Conservation (phyloP, 2,113 vertebrate genomes). For the Xenopus tropicalis region DNA sequence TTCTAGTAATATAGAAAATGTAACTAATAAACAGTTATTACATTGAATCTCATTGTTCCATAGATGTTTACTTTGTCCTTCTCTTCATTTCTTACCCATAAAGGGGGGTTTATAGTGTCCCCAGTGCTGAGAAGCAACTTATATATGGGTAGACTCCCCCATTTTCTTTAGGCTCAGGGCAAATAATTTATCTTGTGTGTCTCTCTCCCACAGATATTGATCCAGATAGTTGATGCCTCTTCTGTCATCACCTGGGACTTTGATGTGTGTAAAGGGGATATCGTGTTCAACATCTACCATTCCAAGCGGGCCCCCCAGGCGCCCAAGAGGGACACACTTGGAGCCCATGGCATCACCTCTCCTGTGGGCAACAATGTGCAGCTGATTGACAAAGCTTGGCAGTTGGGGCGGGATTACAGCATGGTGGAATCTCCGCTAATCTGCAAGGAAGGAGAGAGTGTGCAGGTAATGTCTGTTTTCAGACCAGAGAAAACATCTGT, state of each 20-base stretch:
- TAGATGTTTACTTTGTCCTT: too few relatives aligned
- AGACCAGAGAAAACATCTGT: too few relatives aligned
- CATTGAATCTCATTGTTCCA: too few relatives aligned
- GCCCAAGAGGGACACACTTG: constrained; percentile 79
- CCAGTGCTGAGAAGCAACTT: too few relatives aligned
- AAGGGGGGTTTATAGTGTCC: too few relatives aligned
- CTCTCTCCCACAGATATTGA: constrained; percentile 71
- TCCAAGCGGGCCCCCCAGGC: constrained; percentile 81
- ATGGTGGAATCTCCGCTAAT: constrained; percentile 85
- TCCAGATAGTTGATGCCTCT: constrained; percentile 86
- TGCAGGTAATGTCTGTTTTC: constrained; percentile 73
- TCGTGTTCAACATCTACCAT: constrained; percentile 91
- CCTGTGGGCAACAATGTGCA: constrained; percentile 78
- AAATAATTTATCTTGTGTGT: too few relatives aligned
- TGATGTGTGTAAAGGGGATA: constrained; percentile 90
- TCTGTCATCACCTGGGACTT: constrained; percentile 98
- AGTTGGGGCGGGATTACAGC: constrained; percentile 89
- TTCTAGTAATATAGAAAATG: too few relatives aligned
- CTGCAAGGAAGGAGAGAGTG: constrained; percentile 91
- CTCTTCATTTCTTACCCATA: too few relatives aligned
- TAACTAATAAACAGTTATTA: too few relatives aligned
- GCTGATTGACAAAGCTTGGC: constrained; percentile 85
- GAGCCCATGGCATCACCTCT: constrained; percentile 76
- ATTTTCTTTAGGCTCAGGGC: too few relatives aligned
- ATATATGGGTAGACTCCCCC: too few relatives aligned